Base-by-base conservation (phyloP, 2,888 invertebrate genomes). In the Andrena bicolor region DNA sequence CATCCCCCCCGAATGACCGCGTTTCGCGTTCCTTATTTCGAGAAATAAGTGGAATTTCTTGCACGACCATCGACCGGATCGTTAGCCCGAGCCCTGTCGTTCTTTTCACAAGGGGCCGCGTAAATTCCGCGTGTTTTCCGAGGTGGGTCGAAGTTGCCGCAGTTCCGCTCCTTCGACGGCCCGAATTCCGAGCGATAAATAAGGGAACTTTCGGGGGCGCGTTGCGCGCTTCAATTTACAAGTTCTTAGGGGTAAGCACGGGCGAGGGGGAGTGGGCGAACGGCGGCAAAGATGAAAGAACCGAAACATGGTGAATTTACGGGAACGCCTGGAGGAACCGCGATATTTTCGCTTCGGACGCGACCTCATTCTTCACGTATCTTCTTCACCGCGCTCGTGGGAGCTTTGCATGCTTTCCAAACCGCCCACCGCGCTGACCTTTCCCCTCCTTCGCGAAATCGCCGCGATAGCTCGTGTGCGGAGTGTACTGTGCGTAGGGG, bases 361-460 rank as follows among this genome's bases (percentile, higher is more conserved):
- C 84, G 85, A 81, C 85, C 85, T 60, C 77, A 81, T 83, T 85
- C 78, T 68, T 74, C 74, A 81, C 83, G 83, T 68, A 81, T 56
- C 23, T 26, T 26, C 56, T 56, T 13, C 23, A 26, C 4, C 56
- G 56, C 26, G 56, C 10, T 23, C 26, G 23, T 20, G 10, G 13
- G 23, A 26, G 23, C 26, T 56, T 56, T 56, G 23, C 56, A 26
- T 26, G 56, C 56, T 56, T 56, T 4, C 56, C 23, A 3, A 23
- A 23, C 56, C 56, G 23, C 56, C 56, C 56, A 23, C 26, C 56
- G 23, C 56, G 56, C 20, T 56, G 23, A 56, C 56, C 56, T 56
- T 23, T 26, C 56, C 26, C 23, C 8, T 56, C 23, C 23, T 10
- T 26, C 56, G 10, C 10, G 56, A 56, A 26, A 26, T 26, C 56